Evolutionary conservation across 2,888 invertebrate species (phyloP), one percentile per base, ranked within the genome.

Genomic region (Chalcosyrphus nemorum): DNA sequence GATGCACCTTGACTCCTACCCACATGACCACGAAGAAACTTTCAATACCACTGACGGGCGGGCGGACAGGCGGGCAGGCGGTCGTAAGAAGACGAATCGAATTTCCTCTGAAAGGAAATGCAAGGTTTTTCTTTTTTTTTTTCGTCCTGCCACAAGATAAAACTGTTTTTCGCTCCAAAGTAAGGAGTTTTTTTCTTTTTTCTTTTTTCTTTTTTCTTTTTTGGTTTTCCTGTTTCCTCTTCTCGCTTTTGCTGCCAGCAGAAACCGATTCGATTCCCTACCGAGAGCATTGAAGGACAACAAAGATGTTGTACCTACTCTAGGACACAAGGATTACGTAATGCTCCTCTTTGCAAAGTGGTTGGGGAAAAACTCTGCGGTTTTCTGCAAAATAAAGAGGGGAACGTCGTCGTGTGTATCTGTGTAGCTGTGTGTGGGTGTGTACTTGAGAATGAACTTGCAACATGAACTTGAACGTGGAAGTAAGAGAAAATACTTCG

Each of bases 391-490:
- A 84, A 47, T 72, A 21, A 52, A 41, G n/a, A 24, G 72, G 68
- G 52, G 35, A 38, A 50, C 38, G 9, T 45, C 56, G 29, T 29
- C n/a, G n/a, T n/a, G n/a, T n/a, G n/a, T n/a, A n/a, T n/a, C n/a
- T n/a, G n/a, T n/a, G n/a, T n/a, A n/a, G n/a, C n/a, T n/a, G n/a
- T n/a, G n/a, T n/a, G n/a, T n/a, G n/a, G n/a, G n/a, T n/a, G n/a
- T n/a, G n/a, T n/a, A 63, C 65, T 75, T 66, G 59, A 57, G n/a
- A 21, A 2, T 84, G 84, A 84, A 84, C 84, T 84, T 84, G 84
- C 78, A 84, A 84, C 84, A 84, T 84, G 84, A 84, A 84, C 84
- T 84, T 84, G 84, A 84, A 84, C 75, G 11, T 13, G 35, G 52
- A 68, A 45, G 66, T 29, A 52, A 50, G 9, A 41, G 35, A 43